Percentiles rank a stretch among this genome's conserved stretches.
phyloP scores from a whole-genome alignment of 1,140 invertebrate species.

The Ooceraea biroi region DNA sequence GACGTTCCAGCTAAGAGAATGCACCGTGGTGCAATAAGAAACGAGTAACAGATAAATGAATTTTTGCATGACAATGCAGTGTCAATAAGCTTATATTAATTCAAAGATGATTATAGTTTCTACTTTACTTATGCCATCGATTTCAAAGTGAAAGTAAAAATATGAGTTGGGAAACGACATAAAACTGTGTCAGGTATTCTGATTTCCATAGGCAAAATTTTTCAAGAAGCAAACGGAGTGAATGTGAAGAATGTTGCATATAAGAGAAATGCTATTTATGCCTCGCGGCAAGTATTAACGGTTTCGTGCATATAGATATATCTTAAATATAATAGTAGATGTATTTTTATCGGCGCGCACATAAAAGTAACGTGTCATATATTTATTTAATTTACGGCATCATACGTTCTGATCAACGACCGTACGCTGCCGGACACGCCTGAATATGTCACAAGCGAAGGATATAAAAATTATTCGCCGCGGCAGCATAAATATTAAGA shows the following conservation, averaged over 20 bases:
- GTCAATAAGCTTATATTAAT: too few relatives aligned
- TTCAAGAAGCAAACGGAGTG: neutral
- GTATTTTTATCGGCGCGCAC: slow-evolving; percentile 30
- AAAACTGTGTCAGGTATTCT: neutral
- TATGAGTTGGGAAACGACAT: too few relatives aligned
- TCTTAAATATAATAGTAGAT: neutral
- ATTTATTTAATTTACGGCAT: slow-evolving; percentile 37
- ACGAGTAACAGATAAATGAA: neutral
- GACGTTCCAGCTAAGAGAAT: neutral
- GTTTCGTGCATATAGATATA: neutral
- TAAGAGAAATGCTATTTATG: slow-evolving; percentile 20
- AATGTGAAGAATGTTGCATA: neutral
- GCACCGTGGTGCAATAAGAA: neutral
- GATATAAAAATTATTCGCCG: slow-evolving; percentile 48
- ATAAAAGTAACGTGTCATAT: slow-evolving; percentile 23
- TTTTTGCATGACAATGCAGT: neutral
- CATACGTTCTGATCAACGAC: slow-evolving; percentile 12
- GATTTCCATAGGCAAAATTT: neutral
- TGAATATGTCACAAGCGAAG: neutral
- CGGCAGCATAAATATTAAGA: slow-evolving; percentile 34
- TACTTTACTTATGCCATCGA: too few relatives aligned
- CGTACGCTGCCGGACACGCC: neutral
- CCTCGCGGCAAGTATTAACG: neutral
- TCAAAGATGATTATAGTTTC: too few relatives aligned
- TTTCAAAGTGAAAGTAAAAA: too few relatives aligned